Conservation (phyloP, 92 coral and sea anemone species). For the Parazoanthus darwini region DNA sequence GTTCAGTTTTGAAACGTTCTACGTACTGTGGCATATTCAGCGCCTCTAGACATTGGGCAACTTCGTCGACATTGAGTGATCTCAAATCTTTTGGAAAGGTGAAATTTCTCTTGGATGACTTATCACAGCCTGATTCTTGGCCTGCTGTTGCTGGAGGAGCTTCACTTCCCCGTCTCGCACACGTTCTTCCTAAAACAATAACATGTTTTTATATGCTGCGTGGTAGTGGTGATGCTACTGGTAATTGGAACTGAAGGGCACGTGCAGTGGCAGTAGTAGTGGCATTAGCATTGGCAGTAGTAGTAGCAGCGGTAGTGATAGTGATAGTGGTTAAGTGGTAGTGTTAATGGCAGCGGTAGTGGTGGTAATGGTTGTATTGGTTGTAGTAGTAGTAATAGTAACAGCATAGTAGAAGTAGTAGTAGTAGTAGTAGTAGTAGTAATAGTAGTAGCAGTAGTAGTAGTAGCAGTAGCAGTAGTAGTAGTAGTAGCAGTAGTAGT, state of each 20-base stretch:
- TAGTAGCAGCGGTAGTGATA: no score
- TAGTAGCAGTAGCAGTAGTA: no score
- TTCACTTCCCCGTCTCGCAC: constrained; percentile 20
- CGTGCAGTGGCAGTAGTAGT: background rate
- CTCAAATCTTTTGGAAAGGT: constrained; percentile 20
- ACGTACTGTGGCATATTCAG: constrained; percentile 49
- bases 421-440: no score
- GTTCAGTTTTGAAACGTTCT: constrained; percentile 43
- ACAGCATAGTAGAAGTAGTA: no score
- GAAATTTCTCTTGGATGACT: background rate
- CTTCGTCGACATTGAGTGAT: constrained; percentile 26
- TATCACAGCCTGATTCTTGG: background rate
- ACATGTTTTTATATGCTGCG: background rate
- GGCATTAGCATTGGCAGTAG: background rate
- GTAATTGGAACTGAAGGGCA: no score
- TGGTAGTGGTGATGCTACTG: background rate
- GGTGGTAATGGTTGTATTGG: no score
- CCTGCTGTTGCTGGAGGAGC: background rate
- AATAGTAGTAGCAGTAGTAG: no score
- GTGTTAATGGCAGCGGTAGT: background rate
- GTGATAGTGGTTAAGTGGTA: background rate
- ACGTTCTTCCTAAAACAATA: background rate
- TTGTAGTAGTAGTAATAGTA: no score
- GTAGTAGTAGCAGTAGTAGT: no score
- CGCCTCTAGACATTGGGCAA: constrained; percentile 38